Evolutionary conservation across 2,113 vertebrate species (phyloP).

Genomic region (Misgurnus mizolepis): DNA sequence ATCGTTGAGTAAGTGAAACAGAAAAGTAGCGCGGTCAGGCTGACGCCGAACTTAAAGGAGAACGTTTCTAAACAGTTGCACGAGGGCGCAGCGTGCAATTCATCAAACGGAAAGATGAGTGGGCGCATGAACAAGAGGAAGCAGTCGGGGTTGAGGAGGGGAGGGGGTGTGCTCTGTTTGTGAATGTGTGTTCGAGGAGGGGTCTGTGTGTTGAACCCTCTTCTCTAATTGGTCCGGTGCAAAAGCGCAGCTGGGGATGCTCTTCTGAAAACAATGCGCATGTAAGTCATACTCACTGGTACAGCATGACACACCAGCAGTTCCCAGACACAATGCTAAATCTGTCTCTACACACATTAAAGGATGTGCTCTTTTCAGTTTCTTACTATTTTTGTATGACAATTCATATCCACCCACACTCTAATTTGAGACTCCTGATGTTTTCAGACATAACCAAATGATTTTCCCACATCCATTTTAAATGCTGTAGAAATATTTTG

Average conservation of each 20-base stretch:
- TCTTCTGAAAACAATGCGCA: slow-evolving; percentile 39
- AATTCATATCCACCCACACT: slow-evolving; percentile 12
- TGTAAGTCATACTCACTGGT: slow-evolving; percentile 9
- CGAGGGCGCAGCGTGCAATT: slow-evolving; percentile 45
- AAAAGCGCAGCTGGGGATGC: slow-evolving; percentile 44
- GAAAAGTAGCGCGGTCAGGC: slow-evolving; percentile 35
- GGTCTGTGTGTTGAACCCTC: slow-evolving; percentile 2
- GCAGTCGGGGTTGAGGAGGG: not conserved
- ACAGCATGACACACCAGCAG: not conserved
- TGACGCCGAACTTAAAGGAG: slow-evolving; percentile 40
- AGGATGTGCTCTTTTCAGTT: slow-evolving; percentile 3
- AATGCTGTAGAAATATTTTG: slow-evolving; percentile 1
- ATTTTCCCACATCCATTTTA: slow-evolving; percentile 7
- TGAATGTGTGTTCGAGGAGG: slow-evolving; percentile 4
- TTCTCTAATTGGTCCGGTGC: slow-evolving; percentile 39
- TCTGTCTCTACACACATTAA: slow-evolving; percentile 16
- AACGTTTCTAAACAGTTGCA: slow-evolving; percentile 42
- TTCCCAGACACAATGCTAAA: slow-evolving; percentile 40
- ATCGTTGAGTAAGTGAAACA: slow-evolving; percentile 57
- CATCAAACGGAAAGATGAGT: slow-evolving; percentile 54
- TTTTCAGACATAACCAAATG: slow-evolving; percentile 14
- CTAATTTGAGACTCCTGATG: slow-evolving; percentile 36
- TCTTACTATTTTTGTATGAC: not conserved
- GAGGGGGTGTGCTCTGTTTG: not conserved
- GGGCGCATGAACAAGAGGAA: slow-evolving; percentile 39